Evolutionary conservation across 1,140 invertebrate genomes (phyloP), one percentile per base, ranked within the genome.

Genomic region (Zaprionus davidi): DNA sequence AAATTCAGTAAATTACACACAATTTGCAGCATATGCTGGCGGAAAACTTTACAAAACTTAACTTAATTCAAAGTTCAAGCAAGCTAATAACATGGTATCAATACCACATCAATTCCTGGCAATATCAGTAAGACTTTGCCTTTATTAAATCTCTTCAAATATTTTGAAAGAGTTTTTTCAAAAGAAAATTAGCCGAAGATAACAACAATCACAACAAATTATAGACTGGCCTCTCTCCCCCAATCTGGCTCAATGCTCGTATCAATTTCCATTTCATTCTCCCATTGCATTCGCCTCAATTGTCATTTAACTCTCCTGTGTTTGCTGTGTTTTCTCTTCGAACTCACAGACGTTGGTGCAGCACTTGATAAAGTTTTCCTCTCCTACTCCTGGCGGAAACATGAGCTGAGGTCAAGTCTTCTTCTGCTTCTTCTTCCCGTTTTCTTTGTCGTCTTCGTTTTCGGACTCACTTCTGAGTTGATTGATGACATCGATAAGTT

Each of bases 401-500:
- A 60, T 59, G 65, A 76, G 72, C 58, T 49, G 64, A 70, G 71
- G 77, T 60, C 66, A 74, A 64, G 38, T 53, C 15, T 22, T 15
- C 34, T n/a, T 2, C 41, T 44, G 5, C 41, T 44, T 2, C 15
- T n/a, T n/a, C 5, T 44, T 41, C 0, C 5, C 15, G 15, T 41
- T 44, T n/a, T 17, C 41, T 17, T 46, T 46, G 41, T 46, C 41
- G n/a, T 46, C 41, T 46, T 46, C 41, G 41, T 46, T 46, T 46
- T 46, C 41, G 41, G 28, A 38, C 3, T 38, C 12, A 55, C 57
- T 36, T 34, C 15, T 24, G n/a, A 68, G 71, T 72, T 91, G 90
- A 92, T 92, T 90, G 90, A 92, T 92, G 90, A 79, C 75, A 85
- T 91, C 85, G 90, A 92, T 92, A 84, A 84, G 78, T 92, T 91